Percentiles rank a stretch among this genome's conserved stretches.
Evolutionary conservation across 2,797 vertebrate genomes (phyloP).

Genomic region (Psittacula echo): DNA sequence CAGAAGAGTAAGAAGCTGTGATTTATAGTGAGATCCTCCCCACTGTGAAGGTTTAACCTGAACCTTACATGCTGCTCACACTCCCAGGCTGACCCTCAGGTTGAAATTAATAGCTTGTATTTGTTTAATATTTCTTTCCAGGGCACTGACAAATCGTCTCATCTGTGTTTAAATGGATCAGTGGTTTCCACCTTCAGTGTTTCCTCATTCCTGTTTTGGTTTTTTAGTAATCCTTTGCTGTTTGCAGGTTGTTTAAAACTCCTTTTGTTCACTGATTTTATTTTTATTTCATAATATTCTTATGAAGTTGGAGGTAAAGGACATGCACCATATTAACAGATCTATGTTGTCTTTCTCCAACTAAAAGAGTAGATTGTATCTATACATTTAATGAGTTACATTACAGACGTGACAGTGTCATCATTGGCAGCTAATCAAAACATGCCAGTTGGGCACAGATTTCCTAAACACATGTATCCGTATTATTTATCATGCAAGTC

Average conservation of each 20-base stretch:
- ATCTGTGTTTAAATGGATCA: slow-evolving; percentile 53
- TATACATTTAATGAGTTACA: neutral
- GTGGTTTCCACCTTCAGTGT: slow-evolving; percentile 6
- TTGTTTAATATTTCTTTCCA: slow-evolving; percentile 51
- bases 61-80: neutral
- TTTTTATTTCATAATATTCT: neutral
- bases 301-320: neutral
- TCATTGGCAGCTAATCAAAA: slow-evolving; percentile 8
- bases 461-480: slow-evolving; percentile 18
- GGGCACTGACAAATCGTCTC: slow-evolving; percentile 6
- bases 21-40: neutral
- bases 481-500: slow-evolving; percentile 48
- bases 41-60: slow-evolving; percentile 24
- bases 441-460: slow-evolving; percentile 2
- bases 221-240: neutral
- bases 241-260: neutral
- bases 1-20: neutral
- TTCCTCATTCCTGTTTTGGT: slow-evolving; percentile 31
- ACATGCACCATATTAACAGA: neutral
- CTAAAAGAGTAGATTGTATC: neutral
- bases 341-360: neutral
- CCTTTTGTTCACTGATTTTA: neutral
- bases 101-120: slow-evolving; percentile 56
- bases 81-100: slow-evolving; percentile 29
- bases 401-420: neutral